phyloP scores from a whole-genome alignment of 2,888 invertebrate species.

The Napeogenes inachia region DNA sequence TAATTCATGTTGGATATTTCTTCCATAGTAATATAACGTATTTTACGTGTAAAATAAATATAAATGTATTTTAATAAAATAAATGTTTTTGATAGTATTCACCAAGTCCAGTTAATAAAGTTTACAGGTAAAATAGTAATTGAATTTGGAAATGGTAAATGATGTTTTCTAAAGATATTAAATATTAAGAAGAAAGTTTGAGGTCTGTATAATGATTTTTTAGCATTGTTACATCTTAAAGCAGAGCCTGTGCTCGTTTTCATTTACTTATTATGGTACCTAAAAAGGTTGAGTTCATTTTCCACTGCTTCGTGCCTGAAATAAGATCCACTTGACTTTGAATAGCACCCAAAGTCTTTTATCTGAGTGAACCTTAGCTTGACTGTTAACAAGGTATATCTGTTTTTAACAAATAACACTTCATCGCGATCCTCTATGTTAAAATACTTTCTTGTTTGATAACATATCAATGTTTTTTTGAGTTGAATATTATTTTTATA shows the following conservation, averaged over 20 bases:
- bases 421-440: background rate
- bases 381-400: background rate
- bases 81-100: too few species aligned
- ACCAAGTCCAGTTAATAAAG: too few species aligned
- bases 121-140: too few species aligned
- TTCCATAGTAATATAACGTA: too few species aligned
- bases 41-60: too few species aligned
- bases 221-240: background rate
- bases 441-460: too few species aligned
- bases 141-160: too few species aligned
- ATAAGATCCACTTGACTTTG: slow-evolving; percentile 43
- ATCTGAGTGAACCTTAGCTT: slow-evolving; percentile 2
- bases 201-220: background rate
- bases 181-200: background rate
- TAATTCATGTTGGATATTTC: too few species aligned
- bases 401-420: background rate
- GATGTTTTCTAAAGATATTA: too few species aligned
- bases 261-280: slow-evolving; percentile 57
- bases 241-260: slow-evolving; percentile 52
- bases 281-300: slow-evolving; percentile 65
- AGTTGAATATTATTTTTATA: too few species aligned
- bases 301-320: slow-evolving; percentile 43
- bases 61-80: too few species aligned
- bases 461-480: too few species aligned
- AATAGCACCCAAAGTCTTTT: slow-evolving; percentile 7